phyloP scores from a whole-genome alignment of 2,888 invertebrate species.

The Acanthopleura granulata region DNA sequence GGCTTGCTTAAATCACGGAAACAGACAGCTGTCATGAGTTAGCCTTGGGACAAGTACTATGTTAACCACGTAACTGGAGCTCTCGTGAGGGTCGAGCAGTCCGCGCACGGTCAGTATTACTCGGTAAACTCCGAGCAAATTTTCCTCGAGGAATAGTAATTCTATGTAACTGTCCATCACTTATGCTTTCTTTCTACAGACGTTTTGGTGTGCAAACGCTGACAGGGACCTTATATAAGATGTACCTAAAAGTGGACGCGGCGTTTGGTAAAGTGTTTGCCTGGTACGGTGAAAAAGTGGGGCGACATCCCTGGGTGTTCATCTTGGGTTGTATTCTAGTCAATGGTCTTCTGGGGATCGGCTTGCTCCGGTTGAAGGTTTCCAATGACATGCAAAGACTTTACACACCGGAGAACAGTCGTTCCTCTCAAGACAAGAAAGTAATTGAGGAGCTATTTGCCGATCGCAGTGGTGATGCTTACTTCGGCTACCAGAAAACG shows the following conservation, averaged over 20 bases:
- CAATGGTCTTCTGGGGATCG: slow-evolving; percentile 20
- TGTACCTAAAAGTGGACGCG: neutral
- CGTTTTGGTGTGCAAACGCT: too few species aligned
- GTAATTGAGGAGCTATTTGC: slow-evolving; percentile 17
- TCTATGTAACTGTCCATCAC: too few species aligned
- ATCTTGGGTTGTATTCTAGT: slow-evolving; percentile 21
- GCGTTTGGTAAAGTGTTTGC: slow-evolving; percentile 6
- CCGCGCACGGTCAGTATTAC: too few species aligned
- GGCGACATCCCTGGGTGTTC: neutral
- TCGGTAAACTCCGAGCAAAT: too few species aligned
- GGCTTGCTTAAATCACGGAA: too few species aligned
- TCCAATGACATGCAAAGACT: slow-evolving; percentile 20
- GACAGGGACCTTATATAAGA: neutral
- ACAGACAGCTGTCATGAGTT: too few species aligned
- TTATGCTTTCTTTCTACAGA: too few species aligned
- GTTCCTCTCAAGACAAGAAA: slow-evolving; percentile 20
- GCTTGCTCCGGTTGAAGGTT: slow-evolving; percentile 19
- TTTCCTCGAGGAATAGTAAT: too few species aligned
- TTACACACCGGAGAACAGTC: slow-evolving; percentile 23
- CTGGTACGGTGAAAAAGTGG: slow-evolving; percentile 19
- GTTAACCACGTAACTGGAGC: too few species aligned
- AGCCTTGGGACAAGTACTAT: too few species aligned
- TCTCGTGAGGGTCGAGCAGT: too few species aligned
- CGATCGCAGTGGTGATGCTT: slow-evolving; percentile 17
- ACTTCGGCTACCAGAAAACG: slow-evolving; percentile 23